Conservation (phyloP, 2,888 invertebrate species). For the Drosophila austrosaltans region DNA sequence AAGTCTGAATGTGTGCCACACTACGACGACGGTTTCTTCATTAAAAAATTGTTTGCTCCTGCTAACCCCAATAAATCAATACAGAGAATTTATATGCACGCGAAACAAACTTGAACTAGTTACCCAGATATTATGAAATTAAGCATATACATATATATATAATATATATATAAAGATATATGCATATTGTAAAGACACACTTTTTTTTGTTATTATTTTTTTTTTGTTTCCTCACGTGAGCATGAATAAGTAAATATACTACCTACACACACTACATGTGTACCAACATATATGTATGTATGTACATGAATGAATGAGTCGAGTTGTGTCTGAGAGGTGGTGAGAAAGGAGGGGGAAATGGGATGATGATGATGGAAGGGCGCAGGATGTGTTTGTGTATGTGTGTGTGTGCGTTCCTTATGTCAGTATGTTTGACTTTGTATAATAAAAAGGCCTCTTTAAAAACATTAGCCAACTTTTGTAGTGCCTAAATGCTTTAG, state of each 20-base stretch:
- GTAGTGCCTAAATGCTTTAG: slow-evolving; percentile 70
- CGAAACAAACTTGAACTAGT: slow-evolving; percentile 67
- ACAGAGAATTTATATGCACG: slow-evolving; percentile 68
- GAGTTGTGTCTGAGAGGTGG: background rate
- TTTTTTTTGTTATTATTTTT: slow-evolving; percentile 1
- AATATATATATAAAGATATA: background rate
- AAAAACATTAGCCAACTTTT: slow-evolving; percentile 80
- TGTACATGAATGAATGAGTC: slow-evolving; percentile 36
- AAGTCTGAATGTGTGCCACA: background rate
- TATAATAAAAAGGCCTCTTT: slow-evolving; percentile 79
- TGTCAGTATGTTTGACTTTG: slow-evolving; percentile 75
- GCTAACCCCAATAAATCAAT: slow-evolving; percentile 76
- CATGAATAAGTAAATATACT: slow-evolving; percentile 11
- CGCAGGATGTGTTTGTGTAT: slow-evolving; percentile 14
- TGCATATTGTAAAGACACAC: slow-evolving; percentile 4
- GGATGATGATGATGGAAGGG: slow-evolving; percentile 10
- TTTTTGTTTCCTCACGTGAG: slow-evolving; percentile 5
- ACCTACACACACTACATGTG: slow-evolving; percentile 10
- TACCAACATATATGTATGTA: slow-evolving; percentile 27
- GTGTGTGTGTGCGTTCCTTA: slow-evolving; percentile 35
- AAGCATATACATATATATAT: background rate
- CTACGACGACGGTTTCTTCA: slow-evolving; percentile 51
- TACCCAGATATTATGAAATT: slow-evolving; percentile 14
- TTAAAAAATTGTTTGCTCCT: slow-evolving; percentile 69
- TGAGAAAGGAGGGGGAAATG: background rate